phyloP scores from a whole-genome alignment of 2,113 vertebrate genomes.

The Corydoras maculifer region DNA sequence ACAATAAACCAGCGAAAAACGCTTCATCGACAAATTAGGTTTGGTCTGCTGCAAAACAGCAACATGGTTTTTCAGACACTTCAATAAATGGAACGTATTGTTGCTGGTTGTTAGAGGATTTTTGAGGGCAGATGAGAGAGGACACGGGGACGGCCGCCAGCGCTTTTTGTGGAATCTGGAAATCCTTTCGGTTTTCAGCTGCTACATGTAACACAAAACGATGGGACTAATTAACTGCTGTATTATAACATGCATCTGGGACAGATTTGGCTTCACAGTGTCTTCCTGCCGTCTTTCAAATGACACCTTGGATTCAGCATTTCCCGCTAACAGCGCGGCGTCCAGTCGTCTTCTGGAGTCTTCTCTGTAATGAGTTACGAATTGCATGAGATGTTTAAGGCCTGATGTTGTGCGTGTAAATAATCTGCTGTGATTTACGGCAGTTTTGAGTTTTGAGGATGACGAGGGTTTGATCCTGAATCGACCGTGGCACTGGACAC shows the following conservation, averaged over 20 bases:
- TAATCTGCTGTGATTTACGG: neutral
- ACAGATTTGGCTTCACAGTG: conserved; percentile 25
- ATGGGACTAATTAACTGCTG: conserved; percentile 54
- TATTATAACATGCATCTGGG: conserved; percentile 44
- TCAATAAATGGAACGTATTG: too few species aligned
- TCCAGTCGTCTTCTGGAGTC: conserved; percentile 1
- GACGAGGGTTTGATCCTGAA: conserved; percentile 22
- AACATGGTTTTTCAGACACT: too few species aligned
- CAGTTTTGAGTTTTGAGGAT: neutral
- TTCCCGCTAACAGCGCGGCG: neutral
- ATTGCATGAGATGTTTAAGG: conserved; percentile 8
- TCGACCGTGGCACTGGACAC: conserved; percentile 31
- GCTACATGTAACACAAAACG: conserved; percentile 45
- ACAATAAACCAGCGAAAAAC: too few species aligned
- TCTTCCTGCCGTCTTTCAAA: conserved; percentile 23
- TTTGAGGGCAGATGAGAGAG: conserved; percentile 18
- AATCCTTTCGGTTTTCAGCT: conserved; percentile 5
- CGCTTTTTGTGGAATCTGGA: neutral
- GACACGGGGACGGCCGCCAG: neutral
- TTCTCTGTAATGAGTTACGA: neutral
- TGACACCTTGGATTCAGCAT: conserved; percentile 1
- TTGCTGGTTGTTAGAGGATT: too few species aligned
- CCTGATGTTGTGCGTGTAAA: neutral
- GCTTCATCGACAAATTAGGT: too few species aligned
- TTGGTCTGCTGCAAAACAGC: too few species aligned